These are phyloP conservation scores for Antheraea yamamai DNA, from an alignment of 2,888 invertebrate species.

Conservation along the genomic window DNA sequence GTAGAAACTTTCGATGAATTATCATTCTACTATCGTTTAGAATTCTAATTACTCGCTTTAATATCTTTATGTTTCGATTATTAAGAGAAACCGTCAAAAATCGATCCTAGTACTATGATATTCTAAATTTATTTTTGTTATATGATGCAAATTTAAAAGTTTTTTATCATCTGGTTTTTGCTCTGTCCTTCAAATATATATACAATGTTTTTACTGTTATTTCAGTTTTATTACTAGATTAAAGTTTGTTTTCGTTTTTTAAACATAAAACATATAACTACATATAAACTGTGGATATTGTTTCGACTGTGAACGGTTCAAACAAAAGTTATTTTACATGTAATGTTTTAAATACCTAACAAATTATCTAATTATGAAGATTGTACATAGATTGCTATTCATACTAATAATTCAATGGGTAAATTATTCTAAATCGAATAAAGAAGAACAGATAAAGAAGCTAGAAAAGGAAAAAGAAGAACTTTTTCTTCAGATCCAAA, in stretches of 20 bases:
- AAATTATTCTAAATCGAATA: conserved; percentile 16
- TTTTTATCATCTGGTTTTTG: neutral
- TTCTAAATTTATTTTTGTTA: neutral
- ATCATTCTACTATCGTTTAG: neutral
- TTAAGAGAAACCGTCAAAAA: neutral
- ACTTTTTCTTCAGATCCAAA: conserved; percentile 45
- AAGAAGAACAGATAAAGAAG: conserved; percentile 34
- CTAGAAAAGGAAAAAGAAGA: conserved; percentile 46
- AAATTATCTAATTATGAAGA: neutral
- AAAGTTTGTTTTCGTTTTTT: neutral
- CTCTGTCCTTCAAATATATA: neutral
- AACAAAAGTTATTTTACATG: too few relatives aligned
- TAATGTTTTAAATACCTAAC: neutral
- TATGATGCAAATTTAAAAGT: neutral
- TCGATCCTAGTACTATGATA: neutral
- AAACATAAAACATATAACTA: neutral
- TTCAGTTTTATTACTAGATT: neutral
- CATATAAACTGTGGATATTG: neutral
- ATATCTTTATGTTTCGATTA: neutral
- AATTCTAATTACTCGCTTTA: neutral
- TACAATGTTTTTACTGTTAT: neutral
- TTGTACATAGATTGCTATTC: neutral
- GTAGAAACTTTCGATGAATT: neutral
- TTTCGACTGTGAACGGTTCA: neutral
- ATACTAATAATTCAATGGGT: conserved; percentile 6